Evolutionary conservation across 1,140 invertebrate species (phyloP).

Genomic region (Globodera ellingtonae): DNA sequence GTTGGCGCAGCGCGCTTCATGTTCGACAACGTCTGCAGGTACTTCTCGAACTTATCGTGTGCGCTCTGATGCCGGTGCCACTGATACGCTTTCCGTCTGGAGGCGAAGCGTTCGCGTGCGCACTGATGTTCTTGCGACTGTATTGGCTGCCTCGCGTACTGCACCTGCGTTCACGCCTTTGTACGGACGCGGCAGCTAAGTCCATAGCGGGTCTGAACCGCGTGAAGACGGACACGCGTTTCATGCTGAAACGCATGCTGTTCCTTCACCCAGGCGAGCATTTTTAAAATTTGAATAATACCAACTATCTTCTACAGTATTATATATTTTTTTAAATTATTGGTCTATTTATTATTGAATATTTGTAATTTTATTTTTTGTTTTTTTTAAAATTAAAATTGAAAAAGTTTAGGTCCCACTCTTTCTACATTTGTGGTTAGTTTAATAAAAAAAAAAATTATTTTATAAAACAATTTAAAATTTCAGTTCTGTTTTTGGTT

Average conservation of each 20-base stretch:
- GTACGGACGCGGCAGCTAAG: conserved; percentile 7
- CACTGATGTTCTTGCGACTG: conserved; percentile 11
- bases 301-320: background rate
- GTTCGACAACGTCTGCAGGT: background rate
- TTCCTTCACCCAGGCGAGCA: conserved; percentile 2
- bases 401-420: background rate
- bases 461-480: background rate
- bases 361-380: background rate
- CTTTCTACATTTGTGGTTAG: conserved; percentile 15
- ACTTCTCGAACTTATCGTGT: background rate
- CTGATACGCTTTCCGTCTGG: background rate
- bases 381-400: background rate
- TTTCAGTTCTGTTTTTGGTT: conserved; percentile 14
- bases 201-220: conserved; percentile 19
- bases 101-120: background rate
- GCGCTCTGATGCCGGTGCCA: conserved; percentile 1
- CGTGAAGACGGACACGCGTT: conserved; percentile 19
- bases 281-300: background rate
- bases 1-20: background rate
- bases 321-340: background rate
- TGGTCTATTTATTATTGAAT: too few species aligned
- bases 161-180: conserved; percentile 14
- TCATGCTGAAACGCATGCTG: conserved; percentile 9
- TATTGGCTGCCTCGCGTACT: conserved; percentile 12
- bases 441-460: background rate